These are phyloP conservation scores for Idaea biselata DNA, from an alignment of 2,888 invertebrate genomes.

Conservation along the genomic window DNA sequence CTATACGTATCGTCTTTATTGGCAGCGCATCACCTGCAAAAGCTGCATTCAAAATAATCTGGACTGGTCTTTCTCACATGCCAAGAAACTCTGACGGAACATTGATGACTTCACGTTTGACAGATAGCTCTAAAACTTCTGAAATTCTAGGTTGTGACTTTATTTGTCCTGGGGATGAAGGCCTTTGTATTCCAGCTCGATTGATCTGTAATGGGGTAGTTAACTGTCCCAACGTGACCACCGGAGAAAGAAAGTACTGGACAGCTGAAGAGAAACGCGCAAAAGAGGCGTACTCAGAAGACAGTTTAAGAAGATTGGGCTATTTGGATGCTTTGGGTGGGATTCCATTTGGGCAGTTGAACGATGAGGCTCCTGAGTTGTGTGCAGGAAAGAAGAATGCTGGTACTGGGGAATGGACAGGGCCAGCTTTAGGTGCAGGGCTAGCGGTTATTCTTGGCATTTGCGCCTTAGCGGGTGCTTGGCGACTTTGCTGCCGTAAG, in stretches of 20 bases:
- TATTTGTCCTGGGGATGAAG: slow-evolving; percentile 91
- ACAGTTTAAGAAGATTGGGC: slow-evolving; percentile 81
- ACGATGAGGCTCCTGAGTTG: slow-evolving; percentile 89
- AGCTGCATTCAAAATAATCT: slow-evolving; percentile 92
- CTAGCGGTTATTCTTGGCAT: slow-evolving; percentile 79
- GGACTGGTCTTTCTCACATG: slow-evolving; percentile 93
- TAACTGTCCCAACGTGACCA: slow-evolving; percentile 90
- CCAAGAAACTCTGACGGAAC: slow-evolving; percentile 91
- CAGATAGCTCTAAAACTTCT: slow-evolving; percentile 77
- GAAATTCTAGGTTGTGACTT: slow-evolving; percentile 87
- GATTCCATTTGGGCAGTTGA: slow-evolving; percentile 74
- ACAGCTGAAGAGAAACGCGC: slow-evolving; percentile 74
- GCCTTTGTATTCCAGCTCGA: slow-evolving; percentile 90
- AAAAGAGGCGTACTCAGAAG: slow-evolving; percentile 80
- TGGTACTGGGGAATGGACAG: slow-evolving; percentile 81
- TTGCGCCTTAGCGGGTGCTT: slow-evolving; percentile 80
- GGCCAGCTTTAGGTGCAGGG: slow-evolving; percentile 82
- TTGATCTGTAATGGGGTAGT: slow-evolving; percentile 93
- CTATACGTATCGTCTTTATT: slow-evolving; percentile 86
- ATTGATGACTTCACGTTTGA: slow-evolving; percentile 87
- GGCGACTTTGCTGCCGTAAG: slow-evolving; percentile 82
- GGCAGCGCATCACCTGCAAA: slow-evolving; percentile 89
- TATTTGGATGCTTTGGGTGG: slow-evolving; percentile 73
- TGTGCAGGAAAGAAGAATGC: slow-evolving; percentile 80
- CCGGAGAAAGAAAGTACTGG: slow-evolving; percentile 72